Base-by-base conservation (phyloP, 2,797 vertebrate species). In the Danionella dracula region DNA sequence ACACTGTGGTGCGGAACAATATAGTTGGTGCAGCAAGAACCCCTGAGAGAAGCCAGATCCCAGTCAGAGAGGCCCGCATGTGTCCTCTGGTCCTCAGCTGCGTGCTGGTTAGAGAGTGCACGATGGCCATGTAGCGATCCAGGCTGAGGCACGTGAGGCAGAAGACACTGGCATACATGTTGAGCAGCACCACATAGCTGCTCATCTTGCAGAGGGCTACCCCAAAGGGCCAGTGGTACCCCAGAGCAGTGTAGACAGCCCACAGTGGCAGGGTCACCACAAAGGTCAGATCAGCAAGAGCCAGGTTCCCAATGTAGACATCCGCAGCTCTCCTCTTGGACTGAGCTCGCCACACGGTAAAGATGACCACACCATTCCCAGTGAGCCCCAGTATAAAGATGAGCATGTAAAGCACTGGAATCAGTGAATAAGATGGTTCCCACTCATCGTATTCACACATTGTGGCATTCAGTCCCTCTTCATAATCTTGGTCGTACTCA, bases 81-180 rank as follows among this genome's bases (percentile, higher is more conserved):
- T 88, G 78, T 60, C 74, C 85, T 8, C 74, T 82, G 38, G 68
- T 90, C 21, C 89, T 90, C 65, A 90, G 84, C 81, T 88, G 89
- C 31, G 86, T 85, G 86, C 89, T 89, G 82, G 78, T 88, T 78
- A 91, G 57, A 0, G 92, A 91, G 79, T 87, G 90, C 19, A 91
- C 87, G 4, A 93, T 91, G 84, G 92, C 93, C 79, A 94, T 80
- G 83, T 93, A 95, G 70, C 93, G 91, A 83, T 96, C 91, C 20
- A 94, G 85, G 79, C 94, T 95, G 80, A 95, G 91, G 81, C 91
- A 91, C 68, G 89, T 93, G 74, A 94, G 91, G 85, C 94, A 93
- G 86, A 95, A 96, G 80, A 93, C 91, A 7, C 93, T 94, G 81
- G 94, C 91, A 11, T 93, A 95, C 93, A 93, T 93, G 87, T 93